Base-by-base conservation (phyloP, 2,797 vertebrate genomes). In the Smutsia temminckii region DNA sequence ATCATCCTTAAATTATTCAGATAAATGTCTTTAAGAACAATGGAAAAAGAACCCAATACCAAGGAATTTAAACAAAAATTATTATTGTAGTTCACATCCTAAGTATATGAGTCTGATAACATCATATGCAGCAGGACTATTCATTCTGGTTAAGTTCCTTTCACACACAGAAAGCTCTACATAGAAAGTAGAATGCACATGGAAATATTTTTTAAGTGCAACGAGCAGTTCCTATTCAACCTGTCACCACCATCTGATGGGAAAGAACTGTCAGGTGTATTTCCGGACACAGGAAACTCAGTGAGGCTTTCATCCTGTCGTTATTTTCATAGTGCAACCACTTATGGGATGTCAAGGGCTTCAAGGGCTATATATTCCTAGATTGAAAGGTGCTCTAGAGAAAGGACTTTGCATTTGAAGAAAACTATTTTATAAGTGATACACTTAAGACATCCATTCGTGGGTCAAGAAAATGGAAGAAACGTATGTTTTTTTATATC, bases 401-500 rank as follows among this genome's bases (percentile, higher is more conserved):
- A 68, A 4, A 71, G n/a, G 42, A 75, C 20, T 88, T n/a, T 53
- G 34, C n/a, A 66, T 42, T 63, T 84, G 72, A 66, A 95, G 17
- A 80, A 59, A 87, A 83, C 32, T 17, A 23, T 46, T 59, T 66
- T 68, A 55, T 46, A 21, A 64, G 77, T 63, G 13, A 96, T 25
- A 84, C 25, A 63, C 42, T 86, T 64, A 53, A 80, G 46, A 72
- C 23, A 92, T 51, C 46, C 46, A 95, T 59, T 72, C 16, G 14
- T 10, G 10, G 40, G 40, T 64, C 69, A 89, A 64, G 42, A 90
- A 86, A 74, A 77, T 1, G 0, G 13, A 87, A 32, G 37, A 90
- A 92, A 79, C 13, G 3, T 40, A 63, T 25, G 46, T 93, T n/a
- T 80, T 10, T 72, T 96, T 71, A 89, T 90, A 92, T 92, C 55